A percentile compares a stretch with the other conserved stretches of the same genome.
phyloP scores from a whole-genome alignment of 2,797 vertebrate species.

The Anableps anableps region DNA sequence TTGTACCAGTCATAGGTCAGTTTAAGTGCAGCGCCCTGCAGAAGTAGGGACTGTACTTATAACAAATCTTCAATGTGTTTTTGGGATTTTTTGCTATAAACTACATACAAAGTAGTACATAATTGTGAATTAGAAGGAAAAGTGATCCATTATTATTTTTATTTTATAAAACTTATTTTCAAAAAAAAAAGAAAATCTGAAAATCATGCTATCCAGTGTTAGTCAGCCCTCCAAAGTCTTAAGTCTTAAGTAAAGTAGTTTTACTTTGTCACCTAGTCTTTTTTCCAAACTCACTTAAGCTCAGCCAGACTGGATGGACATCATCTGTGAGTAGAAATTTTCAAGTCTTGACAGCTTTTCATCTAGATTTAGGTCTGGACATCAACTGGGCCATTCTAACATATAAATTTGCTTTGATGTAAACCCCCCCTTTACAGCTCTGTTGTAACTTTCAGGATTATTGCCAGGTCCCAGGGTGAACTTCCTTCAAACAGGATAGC shows the following conservation, averaged over 20 bases:
- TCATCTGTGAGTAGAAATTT: background rate
- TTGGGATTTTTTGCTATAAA: too few species aligned
- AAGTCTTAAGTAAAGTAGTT: background rate
- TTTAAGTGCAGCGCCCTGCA: background rate
- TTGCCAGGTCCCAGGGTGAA: background rate
- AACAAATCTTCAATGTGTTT: background rate
- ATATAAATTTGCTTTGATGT: too few species aligned
- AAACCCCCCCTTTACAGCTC: too few species aligned
- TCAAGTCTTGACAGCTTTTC: background rate
- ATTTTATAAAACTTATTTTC: background rate
- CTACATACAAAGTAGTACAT: background rate
- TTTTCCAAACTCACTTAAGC: background rate
- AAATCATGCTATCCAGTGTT: background rate
- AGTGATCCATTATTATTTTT: background rate
- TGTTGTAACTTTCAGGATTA: too few species aligned
- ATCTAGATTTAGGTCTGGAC: background rate
- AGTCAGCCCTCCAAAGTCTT: background rate
- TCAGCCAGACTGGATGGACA: background rate
- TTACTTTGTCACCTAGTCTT: background rate
- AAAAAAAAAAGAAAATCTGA: background rate
- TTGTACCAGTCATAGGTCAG: constrained; percentile 55
- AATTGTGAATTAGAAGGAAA: background rate
- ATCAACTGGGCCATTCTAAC: too few species aligned
- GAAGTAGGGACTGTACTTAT: background rate
- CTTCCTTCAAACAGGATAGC: background rate